Conservation (phyloP, 2,888 invertebrate species). For the Epicampocera succincta region DNA sequence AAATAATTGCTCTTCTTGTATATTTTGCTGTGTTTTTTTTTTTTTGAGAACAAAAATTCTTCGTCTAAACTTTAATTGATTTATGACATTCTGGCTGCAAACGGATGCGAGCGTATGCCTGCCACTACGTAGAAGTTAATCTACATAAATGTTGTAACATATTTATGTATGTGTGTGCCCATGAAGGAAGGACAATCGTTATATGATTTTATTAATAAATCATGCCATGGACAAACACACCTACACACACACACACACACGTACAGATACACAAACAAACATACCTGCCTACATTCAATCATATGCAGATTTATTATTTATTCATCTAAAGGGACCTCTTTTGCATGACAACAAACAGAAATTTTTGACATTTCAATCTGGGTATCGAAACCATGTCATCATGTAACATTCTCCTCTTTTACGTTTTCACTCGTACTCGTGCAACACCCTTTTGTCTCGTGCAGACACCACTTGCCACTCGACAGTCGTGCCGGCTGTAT, state of each 20-base stretch:
- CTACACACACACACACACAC: no score
- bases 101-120: not conserved
- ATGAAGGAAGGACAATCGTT: conserved; percentile 48
- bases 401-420: conserved; percentile 32
- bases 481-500: not conserved
- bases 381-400: conserved; percentile 61
- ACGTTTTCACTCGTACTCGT: not conserved
- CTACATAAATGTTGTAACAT: conserved; percentile 41
- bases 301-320: conserved; percentile 38
- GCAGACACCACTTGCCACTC: conserved; percentile 14
- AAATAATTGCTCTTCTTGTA: no score
- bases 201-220: conserved; percentile 75
- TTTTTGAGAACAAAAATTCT: no score
- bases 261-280: no score
- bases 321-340: conserved; percentile 43
- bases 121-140: conserved; percentile 8
- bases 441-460: conserved; percentile 17
- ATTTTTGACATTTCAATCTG: conserved; percentile 62
- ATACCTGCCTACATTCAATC: conserved; percentile 8
- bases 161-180: conserved; percentile 5
- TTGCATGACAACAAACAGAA: conserved; percentile 41
- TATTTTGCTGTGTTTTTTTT: no score
- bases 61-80: no score
- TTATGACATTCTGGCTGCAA: no score
- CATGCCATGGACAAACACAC: conserved; percentile 68